Evolutionary conservation across 2,888 invertebrate genomes (phyloP), one percentile per base, ranked within the genome.

Genomic region (Conistra vaccinii): DNA sequence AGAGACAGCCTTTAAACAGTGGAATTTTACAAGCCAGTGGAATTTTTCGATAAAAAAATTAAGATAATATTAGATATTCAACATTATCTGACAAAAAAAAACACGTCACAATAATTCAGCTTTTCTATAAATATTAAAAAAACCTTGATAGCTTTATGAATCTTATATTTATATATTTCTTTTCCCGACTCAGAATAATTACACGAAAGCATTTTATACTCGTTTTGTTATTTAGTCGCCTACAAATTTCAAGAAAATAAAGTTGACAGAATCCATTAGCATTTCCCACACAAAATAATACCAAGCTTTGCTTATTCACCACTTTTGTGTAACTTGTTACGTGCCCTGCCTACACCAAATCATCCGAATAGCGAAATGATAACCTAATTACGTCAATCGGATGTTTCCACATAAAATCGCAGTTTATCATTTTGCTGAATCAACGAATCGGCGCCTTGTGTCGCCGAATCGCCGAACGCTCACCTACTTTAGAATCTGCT

Each of bases 211-310:
- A 42, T 32, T 67, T 42, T 23, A 62, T 2, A 20, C 12, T 73
- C 17, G 3, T 69, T 32, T 4, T 51, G 48, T 26, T 45, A 58
- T 58, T 26, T n/a, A 53, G n/a, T 51, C 48, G 14, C 57, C 57
- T 14, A 42, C 74, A 20, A 20, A 29, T 23, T 29, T 45, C 42
- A 45, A 48, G 14, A 48, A 48, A 62, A 78, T 53, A 58, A 60
- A 78, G 17, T 53, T 53, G 53, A 66, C 65, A 79, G n/a, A 61
- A 62, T 73, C 42, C 48, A 51, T 79, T 63, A 60, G 60, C 32
- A 61, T 79, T 73, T 57, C 35, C 39, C 32, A 48, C 20, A 17
- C 29, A 39, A 78, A 32, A 53, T 72, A 69, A 35, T 55, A 70
- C 53, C 35, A 32, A 73, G 65, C 35, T 61, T 66, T 55, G 48